phyloP scores from a whole-genome alignment of 2,888 invertebrate species.

The Thymelicus acteon region DNA sequence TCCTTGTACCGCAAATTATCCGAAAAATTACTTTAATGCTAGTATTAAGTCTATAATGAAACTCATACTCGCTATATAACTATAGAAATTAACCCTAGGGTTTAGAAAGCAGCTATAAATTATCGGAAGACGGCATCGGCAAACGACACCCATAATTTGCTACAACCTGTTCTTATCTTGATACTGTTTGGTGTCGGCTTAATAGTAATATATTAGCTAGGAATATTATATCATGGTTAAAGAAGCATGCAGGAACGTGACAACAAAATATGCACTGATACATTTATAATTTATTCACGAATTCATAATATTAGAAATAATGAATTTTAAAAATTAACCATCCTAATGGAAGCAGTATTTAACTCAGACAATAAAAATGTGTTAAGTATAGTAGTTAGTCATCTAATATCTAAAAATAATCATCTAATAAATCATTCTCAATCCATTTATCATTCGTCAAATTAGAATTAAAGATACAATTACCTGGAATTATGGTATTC shows the following conservation, averaged over 20 bases:
- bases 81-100: conserved; percentile 53
- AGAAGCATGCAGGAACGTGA: conserved; percentile 19
- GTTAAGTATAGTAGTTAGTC: too few relatives aligned
- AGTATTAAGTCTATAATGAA: conserved; percentile 19
- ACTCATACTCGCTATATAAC: conserved; percentile 10
- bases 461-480: too few relatives aligned
- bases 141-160: conserved; percentile 70
- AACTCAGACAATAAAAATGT: too few relatives aligned
- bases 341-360: too few relatives aligned
- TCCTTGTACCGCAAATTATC: neutral
- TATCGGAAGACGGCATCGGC: conserved; percentile 70
- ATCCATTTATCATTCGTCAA: too few relatives aligned
- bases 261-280: conserved; percentile 13
- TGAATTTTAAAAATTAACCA: too few relatives aligned
- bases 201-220: conserved; percentile 34
- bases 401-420: too few relatives aligned
- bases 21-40: neutral
- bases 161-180: conserved; percentile 64
- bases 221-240: conserved; percentile 36
- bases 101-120: conserved; percentile 75
- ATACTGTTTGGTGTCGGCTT: conserved; percentile 42
- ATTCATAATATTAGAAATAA: neutral
- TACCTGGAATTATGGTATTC: too few relatives aligned
- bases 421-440: too few relatives aligned
- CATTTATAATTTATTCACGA: conserved; percentile 3